Evolutionary conservation across 2,797 vertebrate genomes (phyloP).

Genomic region (Anguilla anguilla): DNA sequence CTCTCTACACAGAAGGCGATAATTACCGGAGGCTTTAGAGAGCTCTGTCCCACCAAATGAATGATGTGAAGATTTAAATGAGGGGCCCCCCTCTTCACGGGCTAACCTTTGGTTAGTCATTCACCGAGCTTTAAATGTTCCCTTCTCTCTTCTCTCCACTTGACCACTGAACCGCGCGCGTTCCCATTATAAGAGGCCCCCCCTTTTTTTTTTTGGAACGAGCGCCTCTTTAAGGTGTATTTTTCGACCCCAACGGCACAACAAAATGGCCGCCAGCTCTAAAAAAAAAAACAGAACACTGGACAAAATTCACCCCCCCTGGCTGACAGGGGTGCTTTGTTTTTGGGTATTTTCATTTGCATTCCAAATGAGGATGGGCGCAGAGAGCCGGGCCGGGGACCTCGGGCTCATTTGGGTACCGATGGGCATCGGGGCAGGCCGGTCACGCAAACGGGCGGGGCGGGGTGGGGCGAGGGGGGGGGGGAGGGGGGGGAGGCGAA

Average conservation of each 20-base stretch:
- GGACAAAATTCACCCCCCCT: slow-evolving; percentile 14
- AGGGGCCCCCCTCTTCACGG: background rate
- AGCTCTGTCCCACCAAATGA: background rate
- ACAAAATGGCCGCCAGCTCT: background rate
- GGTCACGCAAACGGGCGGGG: slow-evolving; percentile 22
- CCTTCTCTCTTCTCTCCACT: background rate
- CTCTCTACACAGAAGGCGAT: background rate
- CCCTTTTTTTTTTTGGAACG: background rate
- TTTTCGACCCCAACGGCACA: too few species aligned
- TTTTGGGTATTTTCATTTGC: slow-evolving; percentile 31
- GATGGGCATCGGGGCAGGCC: slow-evolving; percentile 20
- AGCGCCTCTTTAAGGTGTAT: background rate
- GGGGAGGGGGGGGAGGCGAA: too few species aligned
- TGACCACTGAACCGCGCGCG: background rate
- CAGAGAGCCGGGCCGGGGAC: background rate
- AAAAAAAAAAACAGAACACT: background rate
- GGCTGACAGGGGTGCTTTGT: slow-evolving; percentile 11
- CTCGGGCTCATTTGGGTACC: slow-evolving; percentile 33
- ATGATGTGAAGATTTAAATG: slow-evolving; percentile 4
- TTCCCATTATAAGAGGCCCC: background rate
- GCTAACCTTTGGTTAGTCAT: slow-evolving; percentile 7
- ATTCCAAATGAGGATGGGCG: slow-evolving; percentile 29
- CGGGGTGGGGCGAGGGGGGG: too few species aligned
- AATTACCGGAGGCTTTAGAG: background rate
- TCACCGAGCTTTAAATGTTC: background rate